phyloP scores from a whole-genome alignment of 2,888 invertebrate species.

The Rhagium mordax region DNA sequence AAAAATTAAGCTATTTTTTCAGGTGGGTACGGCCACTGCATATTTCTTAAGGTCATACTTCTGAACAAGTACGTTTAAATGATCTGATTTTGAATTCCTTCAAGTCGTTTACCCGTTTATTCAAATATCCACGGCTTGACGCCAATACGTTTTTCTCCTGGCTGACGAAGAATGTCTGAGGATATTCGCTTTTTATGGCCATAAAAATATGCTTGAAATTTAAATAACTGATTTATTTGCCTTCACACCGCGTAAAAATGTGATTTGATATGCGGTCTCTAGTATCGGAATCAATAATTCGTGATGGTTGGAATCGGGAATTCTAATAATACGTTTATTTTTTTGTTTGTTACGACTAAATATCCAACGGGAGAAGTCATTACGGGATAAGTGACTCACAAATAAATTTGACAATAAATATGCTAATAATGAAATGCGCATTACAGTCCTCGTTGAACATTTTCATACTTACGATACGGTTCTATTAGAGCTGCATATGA shows the following conservation, averaged over 20 bases:
- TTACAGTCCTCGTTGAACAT: too few relatives aligned
- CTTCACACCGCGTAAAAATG: not conserved
- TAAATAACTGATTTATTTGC: not conserved
- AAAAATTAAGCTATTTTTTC: not conserved
- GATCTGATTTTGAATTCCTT: constrained; percentile 8
- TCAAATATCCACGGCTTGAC: not conserved
- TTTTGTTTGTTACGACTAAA: too few relatives aligned
- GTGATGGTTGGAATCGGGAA: not conserved
- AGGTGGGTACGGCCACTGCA: not conserved
- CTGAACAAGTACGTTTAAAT: not conserved
- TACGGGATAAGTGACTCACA: too few relatives aligned
- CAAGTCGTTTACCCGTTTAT: not conserved
- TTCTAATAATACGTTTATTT: too few relatives aligned
- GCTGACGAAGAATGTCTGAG: not conserved
- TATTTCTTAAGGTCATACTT: not conserved
- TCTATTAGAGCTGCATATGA: too few relatives aligned
- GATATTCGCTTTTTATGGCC: not conserved
- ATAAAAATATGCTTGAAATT: not conserved
- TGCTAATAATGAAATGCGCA: too few relatives aligned
- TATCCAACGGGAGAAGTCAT: too few relatives aligned
- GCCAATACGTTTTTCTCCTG: not conserved
- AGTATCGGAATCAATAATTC: not conserved
- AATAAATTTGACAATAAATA: too few relatives aligned
- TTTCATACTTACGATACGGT: too few relatives aligned
- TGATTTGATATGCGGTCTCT: not conserved